A percentile compares a stretch with the other conserved stretches of the same genome.
Conservation (phyloP, 2,797 vertebrate genomes). For the Falco berigora region DNA sequence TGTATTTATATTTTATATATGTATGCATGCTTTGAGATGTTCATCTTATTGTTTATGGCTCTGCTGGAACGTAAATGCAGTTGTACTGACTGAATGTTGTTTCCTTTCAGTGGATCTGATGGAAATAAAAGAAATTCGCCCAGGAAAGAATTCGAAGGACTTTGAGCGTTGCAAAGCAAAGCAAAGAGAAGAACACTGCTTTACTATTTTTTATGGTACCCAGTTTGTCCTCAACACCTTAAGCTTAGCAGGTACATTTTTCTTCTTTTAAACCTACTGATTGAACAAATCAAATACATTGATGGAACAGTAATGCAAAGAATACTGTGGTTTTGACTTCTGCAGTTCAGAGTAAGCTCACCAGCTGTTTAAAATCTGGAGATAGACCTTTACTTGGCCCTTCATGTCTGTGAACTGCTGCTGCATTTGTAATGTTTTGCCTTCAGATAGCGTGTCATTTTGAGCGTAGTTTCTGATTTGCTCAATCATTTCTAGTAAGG, state of each 20-base stretch:
- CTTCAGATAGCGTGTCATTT: rapidly evolving
- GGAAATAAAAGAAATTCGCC: slow-evolving; percentile 92
- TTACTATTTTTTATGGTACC: slow-evolving; percentile 90
- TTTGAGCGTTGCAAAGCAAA: slow-evolving; percentile 87
- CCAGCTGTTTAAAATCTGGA: neutral
- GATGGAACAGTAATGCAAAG: neutral
- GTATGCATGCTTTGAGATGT: neutral
- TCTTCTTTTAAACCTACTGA: neutral
- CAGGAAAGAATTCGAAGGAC: slow-evolving; percentile 90
- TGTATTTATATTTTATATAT: neutral
- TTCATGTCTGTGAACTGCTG: neutral
- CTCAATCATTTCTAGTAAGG: neutral
- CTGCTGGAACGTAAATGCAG: neutral
- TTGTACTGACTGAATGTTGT: slow-evolving; percentile 6
- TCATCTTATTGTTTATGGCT: neutral
- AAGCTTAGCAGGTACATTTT: slow-evolving; percentile 84
- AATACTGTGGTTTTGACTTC: neutral
- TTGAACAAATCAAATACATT: neutral
- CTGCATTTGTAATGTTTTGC: neutral
- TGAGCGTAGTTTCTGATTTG: neutral
- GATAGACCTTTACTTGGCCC: neutral
- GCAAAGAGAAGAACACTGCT: slow-evolving; percentile 81
- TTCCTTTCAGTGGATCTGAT: slow-evolving; percentile 86
- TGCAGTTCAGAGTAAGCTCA: neutral
- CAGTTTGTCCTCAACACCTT: slow-evolving; percentile 93